Evolutionary conservation across 1,140 invertebrate genomes (phyloP).

Genomic region (Philopotamus ludificatus): DNA sequence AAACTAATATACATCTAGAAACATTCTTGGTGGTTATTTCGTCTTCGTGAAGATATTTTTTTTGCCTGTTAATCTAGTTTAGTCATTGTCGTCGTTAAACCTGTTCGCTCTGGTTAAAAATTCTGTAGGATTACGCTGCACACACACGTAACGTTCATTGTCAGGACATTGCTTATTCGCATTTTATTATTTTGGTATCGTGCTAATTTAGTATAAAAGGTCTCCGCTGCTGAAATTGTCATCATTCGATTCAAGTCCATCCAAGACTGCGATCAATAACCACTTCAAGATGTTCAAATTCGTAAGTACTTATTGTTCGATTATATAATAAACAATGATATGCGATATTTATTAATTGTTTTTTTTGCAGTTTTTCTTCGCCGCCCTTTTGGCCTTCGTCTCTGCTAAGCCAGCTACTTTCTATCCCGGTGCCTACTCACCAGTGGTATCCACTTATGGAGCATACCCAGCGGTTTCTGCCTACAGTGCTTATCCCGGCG

Average conservation of each 20-base stretch:
- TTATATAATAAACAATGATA: neutral
- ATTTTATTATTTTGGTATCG: slow-evolving; percentile 2
- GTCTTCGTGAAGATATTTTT: neutral
- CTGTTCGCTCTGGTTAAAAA: neutral
- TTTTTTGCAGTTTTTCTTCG: neutral
- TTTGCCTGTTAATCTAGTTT: neutral
- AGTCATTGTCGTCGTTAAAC: neutral
- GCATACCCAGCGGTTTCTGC: slow-evolving; percentile 31
- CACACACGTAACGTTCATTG: no score
- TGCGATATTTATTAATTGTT: neutral
- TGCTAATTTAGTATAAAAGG: slow-evolving; percentile 21
- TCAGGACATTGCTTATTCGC: neutral
- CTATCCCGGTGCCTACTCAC: slow-evolving; percentile 35
- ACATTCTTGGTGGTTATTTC: neutral
- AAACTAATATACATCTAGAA: neutral
- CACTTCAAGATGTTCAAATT: slow-evolving; percentile 7
- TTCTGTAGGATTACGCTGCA: neutral
- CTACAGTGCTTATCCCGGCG: slow-evolving; percentile 30
- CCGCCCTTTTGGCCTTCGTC: slow-evolving; percentile 48
- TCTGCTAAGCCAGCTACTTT: slow-evolving; percentile 53
- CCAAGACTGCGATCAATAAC: slow-evolving; percentile 1
- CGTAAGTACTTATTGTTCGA: neutral
- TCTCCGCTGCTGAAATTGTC: neutral
- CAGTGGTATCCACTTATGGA: slow-evolving; percentile 32
- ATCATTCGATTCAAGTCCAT: slow-evolving; percentile 37